phyloP scores from a whole-genome alignment of 2,888 invertebrate species.

The Leptopilina drosophilae region DNA sequence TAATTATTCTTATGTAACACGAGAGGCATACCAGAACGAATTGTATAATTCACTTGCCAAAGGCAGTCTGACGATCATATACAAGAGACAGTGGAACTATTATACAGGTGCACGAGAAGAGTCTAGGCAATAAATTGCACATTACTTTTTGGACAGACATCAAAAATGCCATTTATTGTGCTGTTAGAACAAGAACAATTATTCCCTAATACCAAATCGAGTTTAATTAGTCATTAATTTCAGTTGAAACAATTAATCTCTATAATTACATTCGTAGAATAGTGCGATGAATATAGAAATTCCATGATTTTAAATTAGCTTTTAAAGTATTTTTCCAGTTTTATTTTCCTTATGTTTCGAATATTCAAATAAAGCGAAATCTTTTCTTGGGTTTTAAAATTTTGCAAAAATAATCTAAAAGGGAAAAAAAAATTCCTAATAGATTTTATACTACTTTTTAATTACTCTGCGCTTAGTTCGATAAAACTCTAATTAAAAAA shows the following conservation, averaged over 20 bases:
- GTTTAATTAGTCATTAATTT: neutral
- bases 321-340: no score
- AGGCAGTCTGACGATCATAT: constrained; percentile 2
- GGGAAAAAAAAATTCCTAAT: no score
- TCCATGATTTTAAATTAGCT: no score
- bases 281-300: no score
- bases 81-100: constrained; percentile 4
- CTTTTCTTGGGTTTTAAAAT: no score
- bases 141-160: constrained; percentile 34
- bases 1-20: constrained; percentile 36
- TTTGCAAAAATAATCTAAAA: no score
- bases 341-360: no score
- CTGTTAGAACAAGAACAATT: constrained; percentile 20
- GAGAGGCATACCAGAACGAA: constrained; percentile 33
- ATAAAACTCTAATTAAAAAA: no score
- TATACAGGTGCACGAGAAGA: constrained; percentile 27
- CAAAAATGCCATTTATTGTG: constrained; percentile 16
- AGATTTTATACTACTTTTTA: no score
- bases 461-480: no score
- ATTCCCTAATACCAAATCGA: neutral
- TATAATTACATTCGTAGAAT: neutral
- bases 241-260: neutral
- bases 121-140: constrained; percentile 19
- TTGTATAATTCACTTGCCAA: constrained; percentile 28
- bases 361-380: no score